Evolutionary conservation across 2,888 invertebrate genomes (phyloP), one percentile per base, ranked within the genome.

Genomic region (Phania funesta): DNA sequence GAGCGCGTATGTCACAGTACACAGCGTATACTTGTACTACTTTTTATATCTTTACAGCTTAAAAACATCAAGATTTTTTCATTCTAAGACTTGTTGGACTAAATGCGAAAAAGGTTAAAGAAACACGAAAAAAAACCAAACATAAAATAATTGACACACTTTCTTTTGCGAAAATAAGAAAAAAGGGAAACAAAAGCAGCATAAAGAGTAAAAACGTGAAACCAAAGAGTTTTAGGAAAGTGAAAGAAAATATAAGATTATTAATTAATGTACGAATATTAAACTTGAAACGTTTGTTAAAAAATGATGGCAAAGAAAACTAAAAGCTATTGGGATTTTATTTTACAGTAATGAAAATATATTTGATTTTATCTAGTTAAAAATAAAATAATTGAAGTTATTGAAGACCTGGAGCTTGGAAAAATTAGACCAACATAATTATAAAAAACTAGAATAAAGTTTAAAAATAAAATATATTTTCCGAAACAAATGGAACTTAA

Each of bases 51-150:
- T 26, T 50, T 11, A 35, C 4, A 38, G 4, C 9, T 13, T 20
- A 32, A 44, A 32, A 73, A n/a, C 16, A 32, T 32, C 16, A 73
- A 26, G 13, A 22, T 18, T 35, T 18, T 52, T 73, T 44, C 18
- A 13, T 41, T 46, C 24, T 74, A 35, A 18, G 35, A 46, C 54
- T 62, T 73, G 73, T 8, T 54, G 48, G 26, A n/a, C n/a, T n/a
- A 56, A 38, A 75, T 56, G 29, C 22, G 8, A 38, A 65, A 64
- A 65, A 74, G 56, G 56, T 35, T 22, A 74, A 54, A 52, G 22
- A 60, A 24, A 50, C 20, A 56, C 38, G 13, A 11, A 38, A 16
- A 35, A 3, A 16, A 20, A 44, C 9, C 8, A 11, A 58, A 56
- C 22, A 20, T 38, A 22, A 62, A 62, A 26, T 2, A 26, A 13